Conservation (phyloP, 2,888 invertebrate species). For the Xestia ashworthii region DNA sequence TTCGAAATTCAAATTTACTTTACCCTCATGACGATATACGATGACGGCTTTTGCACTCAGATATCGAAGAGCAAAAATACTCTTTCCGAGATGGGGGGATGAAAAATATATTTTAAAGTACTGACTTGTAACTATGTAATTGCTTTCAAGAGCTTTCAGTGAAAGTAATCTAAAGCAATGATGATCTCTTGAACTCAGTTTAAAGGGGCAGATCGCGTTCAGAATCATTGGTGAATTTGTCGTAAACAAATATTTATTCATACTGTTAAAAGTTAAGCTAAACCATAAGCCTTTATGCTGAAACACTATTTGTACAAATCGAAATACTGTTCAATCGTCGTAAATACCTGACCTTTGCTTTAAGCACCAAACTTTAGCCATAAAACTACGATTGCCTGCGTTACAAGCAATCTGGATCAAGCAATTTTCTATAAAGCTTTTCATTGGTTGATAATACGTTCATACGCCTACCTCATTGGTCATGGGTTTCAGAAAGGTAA, state of each 20-base stretch:
- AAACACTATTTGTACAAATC: conserved; percentile 1
- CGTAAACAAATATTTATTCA: neutral
- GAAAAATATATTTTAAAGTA: too few relatives aligned
- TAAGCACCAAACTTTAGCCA: conserved; percentile 14
- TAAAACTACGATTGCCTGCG: conserved; percentile 23
- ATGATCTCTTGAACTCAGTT: neutral
- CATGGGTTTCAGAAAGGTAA: too few relatives aligned
- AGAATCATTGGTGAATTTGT: neutral
- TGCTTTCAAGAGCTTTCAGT: neutral
- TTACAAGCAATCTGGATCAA: neutral
- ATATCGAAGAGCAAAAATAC: too few relatives aligned
- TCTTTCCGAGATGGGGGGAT: too few relatives aligned
- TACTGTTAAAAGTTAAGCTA: neutral
- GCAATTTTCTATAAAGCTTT: neutral
- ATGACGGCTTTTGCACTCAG: too few relatives aligned
- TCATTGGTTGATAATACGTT: too few relatives aligned
- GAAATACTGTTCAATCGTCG: neutral
- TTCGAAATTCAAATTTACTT: too few relatives aligned
- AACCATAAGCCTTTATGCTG: neutral
- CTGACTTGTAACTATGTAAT: too few relatives aligned
- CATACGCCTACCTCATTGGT: too few relatives aligned
- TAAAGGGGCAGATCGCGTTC: neutral
- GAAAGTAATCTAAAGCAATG: neutral
- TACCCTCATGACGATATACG: too few relatives aligned
- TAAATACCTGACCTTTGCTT: conserved; percentile 23